These are phyloP conservation scores for Brachystomella parvula DNA, from an alignment of 1,140 invertebrate genomes.

Conservation along the genomic window DNA sequence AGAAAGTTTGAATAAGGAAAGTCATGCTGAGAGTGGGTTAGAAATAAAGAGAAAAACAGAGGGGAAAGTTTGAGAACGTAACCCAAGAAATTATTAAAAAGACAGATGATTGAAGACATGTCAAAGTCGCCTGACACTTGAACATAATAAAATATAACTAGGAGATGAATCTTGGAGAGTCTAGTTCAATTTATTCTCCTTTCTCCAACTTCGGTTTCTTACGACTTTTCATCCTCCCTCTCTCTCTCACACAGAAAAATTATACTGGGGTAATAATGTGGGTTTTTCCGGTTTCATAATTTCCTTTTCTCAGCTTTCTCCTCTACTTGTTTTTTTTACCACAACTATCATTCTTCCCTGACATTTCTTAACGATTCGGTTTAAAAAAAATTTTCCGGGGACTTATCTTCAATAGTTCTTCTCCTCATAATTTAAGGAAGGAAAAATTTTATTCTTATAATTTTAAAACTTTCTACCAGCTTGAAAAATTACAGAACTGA, in stretches of 20 bases:
- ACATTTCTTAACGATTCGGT: too few relatives aligned
- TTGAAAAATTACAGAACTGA: too few relatives aligned
- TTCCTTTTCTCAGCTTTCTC: not conserved
- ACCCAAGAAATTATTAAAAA: conserved; percentile 30
- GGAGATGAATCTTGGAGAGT: not conserved
- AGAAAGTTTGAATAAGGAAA: not conserved
- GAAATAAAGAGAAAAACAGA: not conserved
- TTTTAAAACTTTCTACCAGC: too few relatives aligned
- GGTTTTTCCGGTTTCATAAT: conserved; percentile 3
- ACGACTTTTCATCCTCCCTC: not conserved
- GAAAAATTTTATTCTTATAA: too few relatives aligned
- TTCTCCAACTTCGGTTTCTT: not conserved
- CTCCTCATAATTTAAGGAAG: too few relatives aligned
- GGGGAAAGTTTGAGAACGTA: conserved; percentile 13
- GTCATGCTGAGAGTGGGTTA: not conserved
- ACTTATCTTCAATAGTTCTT: too few relatives aligned
- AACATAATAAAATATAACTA: conserved; percentile 17
- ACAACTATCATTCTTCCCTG: too few relatives aligned
- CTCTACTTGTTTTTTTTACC: too few relatives aligned
- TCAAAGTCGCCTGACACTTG: conserved; percentile 30
- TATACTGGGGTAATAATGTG: not conserved
- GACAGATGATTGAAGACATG: conserved; percentile 31
- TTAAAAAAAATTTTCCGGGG: too few relatives aligned
- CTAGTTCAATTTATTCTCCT: not conserved
- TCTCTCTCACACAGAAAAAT: not conserved